Evolutionary conservation across 2,797 vertebrate species (phyloP), one percentile per base, ranked within the genome.

Genomic region (Mionectes olivaceus): DNA sequence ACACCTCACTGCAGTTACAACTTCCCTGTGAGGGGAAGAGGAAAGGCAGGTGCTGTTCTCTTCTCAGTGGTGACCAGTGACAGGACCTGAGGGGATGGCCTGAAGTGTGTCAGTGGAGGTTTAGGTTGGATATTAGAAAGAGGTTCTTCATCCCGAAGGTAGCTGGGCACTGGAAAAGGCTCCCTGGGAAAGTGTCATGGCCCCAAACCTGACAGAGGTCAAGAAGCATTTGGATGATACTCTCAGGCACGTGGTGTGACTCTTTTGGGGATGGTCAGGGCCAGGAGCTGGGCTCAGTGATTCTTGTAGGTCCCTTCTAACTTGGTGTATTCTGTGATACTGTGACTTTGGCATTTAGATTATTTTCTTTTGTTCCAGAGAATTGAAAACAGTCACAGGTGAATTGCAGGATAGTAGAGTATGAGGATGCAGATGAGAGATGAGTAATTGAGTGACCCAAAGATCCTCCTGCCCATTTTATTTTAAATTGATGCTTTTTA

Each of bases 361-460:
- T 1, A 5, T 50, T 78, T 63, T 14, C 11, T 27, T 74, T 77
- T 84, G 14, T 65, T 90, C 56, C 33, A 79, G 30, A 43, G 24
- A 75, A 49, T 3, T 61, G 28, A 69, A 82, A 50, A 37, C 39
- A 74, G 30, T 39, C 27, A 67, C 44, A 60, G 23, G 30, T 49
- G 39, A 60, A 35, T 21, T 27, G 44, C 43, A 69, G 47, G 53
- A 28, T 7, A 32, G 57, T 28, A n/a, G 22, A 75, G 15, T 50
- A 35, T 15, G 24, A 65, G 44, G n/a, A 43, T 19, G 39, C 13
- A 49, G 70, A 61, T 0, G 6, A 69, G 1, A 49, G 70, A 61
- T 0, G 6, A 69, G 1, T 44, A 49, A 35, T 30, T 6, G 8
- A 64, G 43, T 1, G 2, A n/a, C 27, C 32, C 57, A 83, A 74